Base-by-base conservation (phyloP, 2,797 vertebrate genomes). In the Phylloscopus collybita region DNA sequence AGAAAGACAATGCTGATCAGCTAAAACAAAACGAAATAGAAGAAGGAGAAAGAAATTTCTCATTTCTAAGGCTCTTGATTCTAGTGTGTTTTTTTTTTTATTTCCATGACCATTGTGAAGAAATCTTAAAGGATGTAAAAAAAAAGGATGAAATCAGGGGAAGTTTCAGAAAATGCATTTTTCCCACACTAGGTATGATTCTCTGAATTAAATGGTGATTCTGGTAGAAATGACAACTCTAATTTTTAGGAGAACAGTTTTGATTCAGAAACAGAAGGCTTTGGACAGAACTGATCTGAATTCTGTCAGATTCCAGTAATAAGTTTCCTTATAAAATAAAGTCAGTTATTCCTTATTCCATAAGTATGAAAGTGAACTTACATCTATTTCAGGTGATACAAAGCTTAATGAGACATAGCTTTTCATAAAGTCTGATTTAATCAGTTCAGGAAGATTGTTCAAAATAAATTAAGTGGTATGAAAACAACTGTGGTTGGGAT, bases 111-210 rank as follows among this genome's bases (percentile, higher is more conserved):
- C 9, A 26, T 16, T 44, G 13, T 80, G 18, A 16, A 6, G 16
- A 89, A 76, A 42, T 65, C 2, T 61, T 49, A 62, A 54, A 78
- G 13, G 11, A 50, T 29, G 32, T 4, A 4, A 30, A 45, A 57
- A 69, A 45, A 65, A 38, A 34, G 0, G 0, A 62, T 64, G 3
- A 60, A 86, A 71, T n/a, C 1, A 30, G 5, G 9, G 4, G 3
- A 57, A 4, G 72, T 91, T 83, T 85, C 54, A 61, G 16, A 53
- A 82, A 85, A 86, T 27, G 1, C 1, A 56, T 8, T 40, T 70
- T 62, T 67, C 6, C 7, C 36, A 30, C 26, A 22, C 8, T 23
- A 42, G 9, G 2, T 3, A 13, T 18, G 13, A 72, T 59, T 82
- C 60, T 22, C 10, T 50, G 32, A 94, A 71, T 71, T 67, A 29